These are phyloP conservation scores for Pantherophis guttatus DNA, from an alignment of 2,113 vertebrate species.

Conservation along the genomic window DNA sequence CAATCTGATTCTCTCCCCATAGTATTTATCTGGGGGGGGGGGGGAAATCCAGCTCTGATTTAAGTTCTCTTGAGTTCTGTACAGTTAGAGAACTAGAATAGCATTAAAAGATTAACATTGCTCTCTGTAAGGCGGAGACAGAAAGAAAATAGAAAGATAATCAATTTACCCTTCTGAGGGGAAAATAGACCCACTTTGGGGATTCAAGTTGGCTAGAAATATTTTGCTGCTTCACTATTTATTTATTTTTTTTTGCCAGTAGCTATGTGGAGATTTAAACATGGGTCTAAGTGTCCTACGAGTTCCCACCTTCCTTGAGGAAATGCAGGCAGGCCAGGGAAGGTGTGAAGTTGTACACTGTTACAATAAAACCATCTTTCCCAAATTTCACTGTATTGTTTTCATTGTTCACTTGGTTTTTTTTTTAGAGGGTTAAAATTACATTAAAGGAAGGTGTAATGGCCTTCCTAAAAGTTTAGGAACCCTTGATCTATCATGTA, in stretches of 20 bases:
- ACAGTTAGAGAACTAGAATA: not conserved
- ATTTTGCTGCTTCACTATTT: not conserved
- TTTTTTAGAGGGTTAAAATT: not conserved
- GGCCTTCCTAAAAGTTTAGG: not conserved
- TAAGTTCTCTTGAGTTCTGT: not conserved
- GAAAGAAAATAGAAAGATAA: not conserved
- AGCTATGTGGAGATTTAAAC: not conserved
- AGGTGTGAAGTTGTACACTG: not conserved
- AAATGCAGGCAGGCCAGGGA: not conserved
- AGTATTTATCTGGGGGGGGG: not conserved
- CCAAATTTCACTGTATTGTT: not conserved
- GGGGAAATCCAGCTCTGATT: not conserved
- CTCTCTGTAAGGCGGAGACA: not conserved
- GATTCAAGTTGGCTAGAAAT: not conserved
- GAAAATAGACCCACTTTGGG: not conserved
- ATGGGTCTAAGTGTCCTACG: not conserved
- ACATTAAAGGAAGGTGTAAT: not conserved
- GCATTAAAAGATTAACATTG: not conserved
- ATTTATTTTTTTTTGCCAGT: not conserved
- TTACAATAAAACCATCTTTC: not conserved
- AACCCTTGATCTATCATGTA: not conserved
- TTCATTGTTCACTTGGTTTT: not conserved
- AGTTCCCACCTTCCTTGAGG: not conserved
- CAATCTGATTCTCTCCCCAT: not conserved
- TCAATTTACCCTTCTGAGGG: not conserved